phyloP scores from a whole-genome alignment of 2,797 vertebrate species.

The Amphiprion clarkii region DNA sequence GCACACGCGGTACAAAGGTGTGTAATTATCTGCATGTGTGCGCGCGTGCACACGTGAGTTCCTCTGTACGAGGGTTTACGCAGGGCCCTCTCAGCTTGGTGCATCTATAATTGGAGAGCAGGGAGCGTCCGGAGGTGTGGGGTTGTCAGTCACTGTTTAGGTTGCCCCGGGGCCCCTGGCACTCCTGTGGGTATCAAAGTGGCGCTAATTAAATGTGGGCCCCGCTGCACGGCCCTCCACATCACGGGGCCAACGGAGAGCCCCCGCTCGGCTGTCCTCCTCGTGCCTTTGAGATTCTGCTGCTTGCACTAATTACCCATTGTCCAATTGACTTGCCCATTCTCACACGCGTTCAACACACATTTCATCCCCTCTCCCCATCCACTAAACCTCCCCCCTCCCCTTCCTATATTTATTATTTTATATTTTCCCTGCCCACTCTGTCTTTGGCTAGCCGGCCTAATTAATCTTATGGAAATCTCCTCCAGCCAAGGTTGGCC shows the following conservation, averaged over 20 bases:
- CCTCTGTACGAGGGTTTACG: slow-evolving; percentile 66
- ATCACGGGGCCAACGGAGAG: slow-evolving; percentile 87
- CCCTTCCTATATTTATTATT: slow-evolving; percentile 81
- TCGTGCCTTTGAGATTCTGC: slow-evolving; percentile 95
- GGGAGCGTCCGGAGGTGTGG: slow-evolving; percentile 94
- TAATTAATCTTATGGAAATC: slow-evolving; percentile 99
- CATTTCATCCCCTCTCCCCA: slow-evolving; percentile 70
- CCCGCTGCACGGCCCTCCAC: slow-evolving; percentile 93
- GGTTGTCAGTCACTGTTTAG: slow-evolving; percentile 99
- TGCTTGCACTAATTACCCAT: slow-evolving; percentile 99
- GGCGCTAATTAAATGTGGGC: slow-evolving; percentile 99
- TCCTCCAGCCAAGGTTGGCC: slow-evolving; percentile 99
- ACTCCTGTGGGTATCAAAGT: slow-evolving; percentile 99
- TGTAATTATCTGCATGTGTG: slow-evolving; percentile 43
- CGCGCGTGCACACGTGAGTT: slow-evolving; percentile 9
- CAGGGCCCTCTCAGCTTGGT: slow-evolving; percentile 85
- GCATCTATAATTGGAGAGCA: slow-evolving; percentile 99
- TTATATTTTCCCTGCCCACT: slow-evolving; percentile 87
- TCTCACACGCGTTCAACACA: slow-evolving; percentile 86
- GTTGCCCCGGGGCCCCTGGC: slow-evolving; percentile 98
- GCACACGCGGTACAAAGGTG: slow-evolving; percentile 66
- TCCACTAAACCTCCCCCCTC: slow-evolving; percentile 31
- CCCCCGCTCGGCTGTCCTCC: slow-evolving; percentile 90
- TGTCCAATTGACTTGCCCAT: slow-evolving; percentile 96
- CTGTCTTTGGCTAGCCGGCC: slow-evolving; percentile 93